Base-by-base conservation (phyloP, 1,140 invertebrate genomes). In the Dendrolimus punctatus region DNA sequence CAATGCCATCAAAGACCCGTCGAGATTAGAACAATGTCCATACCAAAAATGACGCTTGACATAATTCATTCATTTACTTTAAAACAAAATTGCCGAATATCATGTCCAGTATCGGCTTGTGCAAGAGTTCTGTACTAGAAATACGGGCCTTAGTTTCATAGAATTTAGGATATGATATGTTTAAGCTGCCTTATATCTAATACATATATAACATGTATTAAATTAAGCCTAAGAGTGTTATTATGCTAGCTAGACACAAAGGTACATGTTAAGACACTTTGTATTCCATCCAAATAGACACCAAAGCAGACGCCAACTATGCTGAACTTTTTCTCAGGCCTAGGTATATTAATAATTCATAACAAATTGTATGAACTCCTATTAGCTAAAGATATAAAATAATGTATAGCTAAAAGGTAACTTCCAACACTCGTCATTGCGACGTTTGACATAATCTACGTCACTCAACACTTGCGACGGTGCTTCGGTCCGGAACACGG, bases 321-420 rank as follows among this genome's bases (percentile, higher is more conserved):
- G 80, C 83, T 86, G 83, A 86, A 86, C 80, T 83, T 83, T 84
- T 81, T 71, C 78, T 78, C 77, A 62, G 55, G 73, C 71, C 70
- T 69, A 69, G 64, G 61, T 68, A 71, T 71, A 69, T 65, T 65
- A 69, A 72, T 74, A 73, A 23, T 23, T 66, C 68, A 62, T 74
- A 82, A 84, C 80, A 79, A 80, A 78, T 80, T 77, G 77, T 62
- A 55, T 75, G 75, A 73, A 65, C 58, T 73, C 74, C 69, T 82
- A 84, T 71, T 70, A 69, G 75, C 78, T 76, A 80, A 74, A 65
- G 67, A 64, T 68, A 68, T 71, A 76, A 80, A 84, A 81, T 84
- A 74, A 82, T 76, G 79, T 84, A 80, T 82, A 76, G 69, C 74
- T 83, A 81, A 80, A 84, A 85, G 82, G 82, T 85, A 85, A 85